Evolutionary conservation across 2,113 vertebrate genomes (phyloP), one percentile per base, ranked within the genome.

Genomic region (Bubo bubo): DNA sequence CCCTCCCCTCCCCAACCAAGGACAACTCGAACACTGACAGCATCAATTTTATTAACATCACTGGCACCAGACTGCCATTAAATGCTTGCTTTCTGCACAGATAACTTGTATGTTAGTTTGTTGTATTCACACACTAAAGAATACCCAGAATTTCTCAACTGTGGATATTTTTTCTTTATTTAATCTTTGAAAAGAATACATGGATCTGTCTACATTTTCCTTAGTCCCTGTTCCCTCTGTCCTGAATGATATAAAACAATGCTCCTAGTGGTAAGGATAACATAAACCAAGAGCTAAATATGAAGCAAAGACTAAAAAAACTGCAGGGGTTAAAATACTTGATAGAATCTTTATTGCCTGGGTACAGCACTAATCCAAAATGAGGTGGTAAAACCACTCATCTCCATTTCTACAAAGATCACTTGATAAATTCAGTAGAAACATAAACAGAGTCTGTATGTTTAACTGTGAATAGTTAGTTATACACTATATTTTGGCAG

Each of bases 381-480:
- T 75, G 55, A 95, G 87, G 26, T 95, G 63, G 81, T 96, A 59
- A 95, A 74, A 73, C 85, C 47, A 90, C 89, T 97, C 96, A 86
- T 77, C 66, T 95, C 68, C 4, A 68, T 73, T 80, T 97, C 85
- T 93, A 81, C 39, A 81, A 94, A 92, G 72, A 93, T 96, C 55
- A 50, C 8, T 96, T 96, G 66, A 41, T 95, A 95, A 97, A 97
- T 97, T 92, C 86, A 76, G 52, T 34, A 45, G 37, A 89, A 96
- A 86, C 9, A 79, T 90, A 95, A 97, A 96, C 39, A 89, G 28
- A 94, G 63, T 62, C 56, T 95, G 66, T 79, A 67, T 95, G 80
- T 90, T 97, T 95, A 88, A 94, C 37, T 89, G 41, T 88, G 80
- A 96, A 88, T 68, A 84, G n/a, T 95, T 89, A 95, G 59, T 72